These are phyloP conservation scores for Phocoena phocoena DNA, from an alignment of 2,113 vertebrate genomes.

Conservation along the genomic window DNA sequence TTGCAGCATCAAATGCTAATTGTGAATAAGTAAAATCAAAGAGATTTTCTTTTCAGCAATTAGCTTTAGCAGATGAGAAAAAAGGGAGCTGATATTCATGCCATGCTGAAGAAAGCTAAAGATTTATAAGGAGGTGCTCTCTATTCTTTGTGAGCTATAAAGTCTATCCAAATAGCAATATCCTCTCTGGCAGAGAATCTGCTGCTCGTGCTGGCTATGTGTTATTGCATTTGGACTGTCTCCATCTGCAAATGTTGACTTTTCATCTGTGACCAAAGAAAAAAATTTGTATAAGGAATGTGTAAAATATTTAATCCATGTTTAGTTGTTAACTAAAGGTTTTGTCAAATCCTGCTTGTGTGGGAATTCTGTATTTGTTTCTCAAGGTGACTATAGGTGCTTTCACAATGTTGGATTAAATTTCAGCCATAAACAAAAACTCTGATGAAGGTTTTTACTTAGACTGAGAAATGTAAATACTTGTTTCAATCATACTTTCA, in stretches of 20 bases:
- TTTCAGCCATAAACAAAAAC: constrained; percentile 49
- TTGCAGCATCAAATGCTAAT: constrained; percentile 34
- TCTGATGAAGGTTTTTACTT: constrained; percentile 37
- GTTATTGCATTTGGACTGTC: constrained; percentile 79
- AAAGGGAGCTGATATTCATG: constrained; percentile 37
- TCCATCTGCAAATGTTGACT: constrained; percentile 84
- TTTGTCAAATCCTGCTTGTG: constrained; percentile 69
- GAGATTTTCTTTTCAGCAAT: constrained; percentile 25
- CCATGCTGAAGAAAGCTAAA: constrained; percentile 52
- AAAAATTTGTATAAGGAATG: constrained; percentile 74
- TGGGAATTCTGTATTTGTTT: constrained; percentile 61
- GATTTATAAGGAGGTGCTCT: constrained; percentile 71
- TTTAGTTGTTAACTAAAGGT: constrained; percentile 81
- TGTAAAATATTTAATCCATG: constrained; percentile 82
- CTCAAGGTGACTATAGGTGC: constrained; percentile 74
- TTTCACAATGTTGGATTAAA: constrained; percentile 46
- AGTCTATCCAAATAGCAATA: constrained; percentile 80
- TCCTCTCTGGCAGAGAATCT: constrained; percentile 75
- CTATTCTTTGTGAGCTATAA: constrained; percentile 62
- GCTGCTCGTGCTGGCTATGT: constrained; percentile 66
- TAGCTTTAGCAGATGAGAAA: neutral
- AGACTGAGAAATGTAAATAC: constrained; percentile 42
- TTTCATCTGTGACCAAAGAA: constrained; percentile 80
- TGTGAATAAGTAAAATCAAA: constrained; percentile 50
- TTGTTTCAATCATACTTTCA: constrained; percentile 45